Conservation (phyloP, 2,797 vertebrate species). For the Sebastiscus albofasciatus region DNA sequence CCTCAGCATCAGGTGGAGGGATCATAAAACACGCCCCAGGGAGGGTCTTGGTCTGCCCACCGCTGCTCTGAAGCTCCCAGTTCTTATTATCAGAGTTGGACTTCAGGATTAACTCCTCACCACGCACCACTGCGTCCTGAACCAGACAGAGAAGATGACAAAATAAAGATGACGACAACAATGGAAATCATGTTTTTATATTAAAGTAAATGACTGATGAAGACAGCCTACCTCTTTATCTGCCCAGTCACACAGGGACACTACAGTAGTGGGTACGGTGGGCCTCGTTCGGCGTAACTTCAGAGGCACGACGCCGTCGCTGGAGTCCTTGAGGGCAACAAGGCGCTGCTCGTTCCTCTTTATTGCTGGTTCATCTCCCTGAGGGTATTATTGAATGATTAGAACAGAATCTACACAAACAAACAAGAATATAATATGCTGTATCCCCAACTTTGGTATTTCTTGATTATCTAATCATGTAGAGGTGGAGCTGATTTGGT, state of each 20-base stretch:
- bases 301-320: slow-evolving; percentile 84
- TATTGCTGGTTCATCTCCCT: slow-evolving; percentile 89
- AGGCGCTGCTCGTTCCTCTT: slow-evolving; percentile 86
- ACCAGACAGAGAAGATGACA: not conserved
- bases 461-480: not conserved
- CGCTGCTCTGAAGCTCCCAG: slow-evolving; percentile 86
- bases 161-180: not conserved
- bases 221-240: slow-evolving; percentile 73
- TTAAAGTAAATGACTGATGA: not conserved
- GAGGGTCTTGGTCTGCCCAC: slow-evolving; percentile 77
- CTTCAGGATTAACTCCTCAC: slow-evolving; percentile 83
- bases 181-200: not conserved
- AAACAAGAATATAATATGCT: not conserved
- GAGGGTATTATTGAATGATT: not conserved
- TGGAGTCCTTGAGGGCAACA: slow-evolving; percentile 81
- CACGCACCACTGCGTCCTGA: slow-evolving; percentile 85
- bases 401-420: not conserved
- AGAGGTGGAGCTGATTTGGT: not conserved
- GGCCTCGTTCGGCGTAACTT: slow-evolving; percentile 80
- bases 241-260: slow-evolving; percentile 93
- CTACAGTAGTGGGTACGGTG: slow-evolving; percentile 67
- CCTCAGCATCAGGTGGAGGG: slow-evolving; percentile 87
- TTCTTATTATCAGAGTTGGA: slow-evolving; percentile 68
- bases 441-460: not conserved
- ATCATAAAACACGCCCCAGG: slow-evolving; percentile 90